These are phyloP conservation scores for Bergia puertoricense DNA, from an alignment of 92 coral and sea anemone species.

Conservation along the genomic window DNA sequence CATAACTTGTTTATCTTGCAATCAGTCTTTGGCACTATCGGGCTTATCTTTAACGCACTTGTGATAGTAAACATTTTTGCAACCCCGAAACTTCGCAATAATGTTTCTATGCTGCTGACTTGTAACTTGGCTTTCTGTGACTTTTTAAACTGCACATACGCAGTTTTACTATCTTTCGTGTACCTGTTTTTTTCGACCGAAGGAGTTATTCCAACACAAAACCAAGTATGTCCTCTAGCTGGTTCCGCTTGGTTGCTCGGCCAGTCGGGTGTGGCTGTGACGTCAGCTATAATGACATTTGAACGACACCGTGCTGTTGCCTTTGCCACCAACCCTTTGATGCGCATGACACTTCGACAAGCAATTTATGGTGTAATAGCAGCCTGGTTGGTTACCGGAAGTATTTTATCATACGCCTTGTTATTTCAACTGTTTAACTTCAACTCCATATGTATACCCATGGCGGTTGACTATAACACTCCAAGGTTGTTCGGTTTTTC, in stretches of 20 bases:
- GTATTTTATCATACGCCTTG: neutral
- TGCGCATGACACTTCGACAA: conserved; percentile 7
- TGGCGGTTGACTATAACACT: neutral
- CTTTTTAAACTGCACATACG: conserved; percentile 23
- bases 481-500: conserved; percentile 19
- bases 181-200: neutral
- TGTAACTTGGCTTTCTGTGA: conserved; percentile 37
- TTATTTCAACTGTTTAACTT: conserved; percentile 9
- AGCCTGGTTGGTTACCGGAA: conserved; percentile 6
- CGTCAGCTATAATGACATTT: conserved; percentile 30
- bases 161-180: neutral
- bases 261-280: conserved; percentile 14
- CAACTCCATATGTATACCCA: conserved; percentile 21
- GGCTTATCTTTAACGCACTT: conserved; percentile 6
- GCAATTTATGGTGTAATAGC: neutral
- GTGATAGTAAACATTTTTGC: conserved; percentile 4
- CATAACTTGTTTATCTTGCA: neutral
- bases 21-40: conserved; percentile 15
- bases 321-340: conserved; percentile 21
- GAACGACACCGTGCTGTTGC: conserved; percentile 35
- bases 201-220: neutral
- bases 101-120: conserved; percentile 31
- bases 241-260: conserved; percentile 37
- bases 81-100: conserved; percentile 15
- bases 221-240: neutral